A percentile compares a stretch with the other conserved stretches of the same genome.
Conservation (phyloP, 2,888 invertebrate species). For the Ophion ventricosus region DNA sequence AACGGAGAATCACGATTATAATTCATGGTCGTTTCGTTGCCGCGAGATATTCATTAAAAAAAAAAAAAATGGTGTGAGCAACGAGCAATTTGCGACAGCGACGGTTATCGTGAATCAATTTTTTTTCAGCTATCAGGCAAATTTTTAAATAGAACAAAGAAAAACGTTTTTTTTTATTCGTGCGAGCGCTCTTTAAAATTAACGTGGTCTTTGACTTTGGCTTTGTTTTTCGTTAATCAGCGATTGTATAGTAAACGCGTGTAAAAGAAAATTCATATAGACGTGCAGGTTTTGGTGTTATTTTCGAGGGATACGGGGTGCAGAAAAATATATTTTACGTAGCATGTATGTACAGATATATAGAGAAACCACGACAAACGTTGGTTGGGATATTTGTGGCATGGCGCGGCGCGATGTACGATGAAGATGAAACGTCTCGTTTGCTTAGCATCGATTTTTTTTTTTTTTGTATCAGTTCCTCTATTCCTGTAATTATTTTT, state of each 20-base stretch:
- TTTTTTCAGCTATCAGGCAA: slow-evolving; percentile 35
- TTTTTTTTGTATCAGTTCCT: not conserved
- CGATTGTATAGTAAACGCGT: slow-evolving; percentile 29
- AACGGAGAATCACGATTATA: slow-evolving; percentile 30
- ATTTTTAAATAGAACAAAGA: slow-evolving; percentile 24
- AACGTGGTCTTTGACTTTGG: slow-evolving; percentile 22
- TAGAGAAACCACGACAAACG: slow-evolving; percentile 17
- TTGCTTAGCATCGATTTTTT: slow-evolving; percentile 19
- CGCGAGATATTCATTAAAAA: not conserved
- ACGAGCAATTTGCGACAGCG: slow-evolving; percentile 64
- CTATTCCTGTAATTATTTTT: not conserved
- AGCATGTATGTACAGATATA: slow-evolving; percentile 8
- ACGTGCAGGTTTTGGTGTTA: slow-evolving; percentile 53
- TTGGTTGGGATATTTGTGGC: slow-evolving; percentile 40
- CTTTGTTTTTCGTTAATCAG: slow-evolving; percentile 15
- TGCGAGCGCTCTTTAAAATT: slow-evolving; percentile 47
- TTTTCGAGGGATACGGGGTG: slow-evolving; percentile 9
- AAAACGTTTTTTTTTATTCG: slow-evolving; percentile 33
- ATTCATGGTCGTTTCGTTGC: not conserved
- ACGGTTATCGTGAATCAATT: slow-evolving; percentile 30
- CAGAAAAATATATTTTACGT: slow-evolving; percentile 21
- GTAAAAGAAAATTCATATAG: slow-evolving; percentile 31
- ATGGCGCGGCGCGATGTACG: slow-evolving; percentile 55
- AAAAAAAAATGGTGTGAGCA: slow-evolving; percentile 34
- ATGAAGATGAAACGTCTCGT: slow-evolving; percentile 28